Conservation (phyloP, 2,113 vertebrate genomes). For the Myanophis thanlyinensis region DNA sequence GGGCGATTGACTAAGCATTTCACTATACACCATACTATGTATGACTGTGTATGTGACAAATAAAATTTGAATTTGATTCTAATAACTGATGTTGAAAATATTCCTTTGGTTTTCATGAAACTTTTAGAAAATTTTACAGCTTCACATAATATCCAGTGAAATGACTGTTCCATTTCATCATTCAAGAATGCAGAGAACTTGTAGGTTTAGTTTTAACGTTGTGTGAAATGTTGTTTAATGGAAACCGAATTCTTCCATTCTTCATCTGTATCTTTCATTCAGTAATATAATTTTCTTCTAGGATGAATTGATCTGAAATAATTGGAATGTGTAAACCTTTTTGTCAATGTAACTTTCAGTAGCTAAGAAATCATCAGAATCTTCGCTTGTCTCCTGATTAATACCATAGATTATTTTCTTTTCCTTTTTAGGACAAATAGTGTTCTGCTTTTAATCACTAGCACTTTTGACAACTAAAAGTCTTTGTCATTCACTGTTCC, state of each 20-base stretch:
- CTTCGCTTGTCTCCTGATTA: constrained; percentile 19
- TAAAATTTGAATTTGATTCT: too few relatives aligned
- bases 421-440: not conserved
- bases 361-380: not conserved
- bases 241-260: not conserved
- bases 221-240: not conserved
- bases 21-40: too few relatives aligned
- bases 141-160: not conserved
- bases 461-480: constrained; percentile 20
- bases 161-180: not conserved
- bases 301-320: not conserved
- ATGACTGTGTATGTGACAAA: too few relatives aligned
- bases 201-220: not conserved
- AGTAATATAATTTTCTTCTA: not conserved
- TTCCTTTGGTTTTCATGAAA: not conserved
- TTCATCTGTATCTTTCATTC: not conserved
- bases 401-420: not conserved
- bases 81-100: not conserved
- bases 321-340: not conserved
- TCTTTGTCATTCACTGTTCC: constrained; percentile 15
- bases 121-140: not conserved
- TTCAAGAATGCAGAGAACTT: not conserved
- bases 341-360: not conserved
- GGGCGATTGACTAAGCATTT: too few relatives aligned
- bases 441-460: constrained; percentile 30